Conservation (phyloP, 1,140 invertebrate genomes). For the Drosophila hydei region DNA sequence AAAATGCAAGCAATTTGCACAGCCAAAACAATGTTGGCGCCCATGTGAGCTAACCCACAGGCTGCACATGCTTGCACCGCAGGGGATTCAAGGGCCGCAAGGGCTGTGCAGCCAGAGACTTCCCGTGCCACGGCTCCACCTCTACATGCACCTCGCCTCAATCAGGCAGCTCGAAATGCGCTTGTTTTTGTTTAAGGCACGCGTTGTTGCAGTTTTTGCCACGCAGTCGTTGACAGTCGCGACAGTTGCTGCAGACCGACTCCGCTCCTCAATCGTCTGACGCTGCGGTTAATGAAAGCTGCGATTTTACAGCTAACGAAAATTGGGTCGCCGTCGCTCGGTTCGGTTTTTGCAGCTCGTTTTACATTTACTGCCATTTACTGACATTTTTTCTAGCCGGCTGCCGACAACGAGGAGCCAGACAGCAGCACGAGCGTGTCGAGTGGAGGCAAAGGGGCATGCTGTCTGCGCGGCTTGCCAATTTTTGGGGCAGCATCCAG, state of each 20-base stretch:
- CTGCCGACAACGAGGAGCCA: conserved; percentile 39
- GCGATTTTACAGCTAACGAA: conserved; percentile 67
- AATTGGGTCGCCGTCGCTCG: conserved; percentile 62
- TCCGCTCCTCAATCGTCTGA: conserved; percentile 51
- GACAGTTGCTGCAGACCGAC: conserved; percentile 36
- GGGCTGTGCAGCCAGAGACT: background rate
- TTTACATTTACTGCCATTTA: conserved; percentile 71
- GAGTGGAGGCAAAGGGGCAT: background rate
- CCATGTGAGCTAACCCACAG: background rate
- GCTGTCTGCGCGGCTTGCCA: conserved; percentile 37
- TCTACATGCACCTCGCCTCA: background rate
- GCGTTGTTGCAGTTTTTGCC: conserved; percentile 41
- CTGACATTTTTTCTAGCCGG: conserved; percentile 50
- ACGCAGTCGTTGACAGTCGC: conserved; percentile 56
- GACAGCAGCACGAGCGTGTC: conserved; percentile 2
- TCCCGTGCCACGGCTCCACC: background rate
- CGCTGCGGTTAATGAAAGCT: conserved; percentile 73
- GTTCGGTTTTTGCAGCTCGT: conserved; percentile 46
- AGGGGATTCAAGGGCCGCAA: background rate
- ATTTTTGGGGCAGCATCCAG: conserved; percentile 20
- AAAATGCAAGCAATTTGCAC: background rate
- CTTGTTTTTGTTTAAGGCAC: conserved; percentile 28
- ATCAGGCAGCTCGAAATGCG: conserved; percentile 17
- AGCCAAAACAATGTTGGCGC: conserved; percentile 1
- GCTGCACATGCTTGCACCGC: background rate